These are phyloP conservation scores for Cynoglossus semilaevis DNA, from an alignment of 2,113 vertebrate genomes.

Conservation along the genomic window DNA sequence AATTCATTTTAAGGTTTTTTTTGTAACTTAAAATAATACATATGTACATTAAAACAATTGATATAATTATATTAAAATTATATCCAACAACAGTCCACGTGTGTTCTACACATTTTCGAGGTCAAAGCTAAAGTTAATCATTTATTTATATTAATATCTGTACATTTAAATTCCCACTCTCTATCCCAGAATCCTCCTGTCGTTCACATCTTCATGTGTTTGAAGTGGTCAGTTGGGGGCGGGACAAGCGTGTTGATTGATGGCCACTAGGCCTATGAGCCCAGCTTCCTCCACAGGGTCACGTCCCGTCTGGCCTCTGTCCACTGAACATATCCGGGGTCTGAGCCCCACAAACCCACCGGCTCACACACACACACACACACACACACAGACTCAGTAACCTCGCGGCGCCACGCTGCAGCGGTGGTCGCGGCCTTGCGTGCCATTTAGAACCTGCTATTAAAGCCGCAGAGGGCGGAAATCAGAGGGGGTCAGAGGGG, in stretches of 20 bases:
- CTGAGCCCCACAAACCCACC: constrained; percentile 46
- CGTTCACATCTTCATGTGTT: constrained; percentile 24
- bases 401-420: constrained; percentile 62
- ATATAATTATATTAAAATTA: too few species aligned
- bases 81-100: too few species aligned
- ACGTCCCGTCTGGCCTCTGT: constrained; percentile 78
- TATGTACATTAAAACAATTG: too few species aligned
- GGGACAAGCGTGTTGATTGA: constrained; percentile 69
- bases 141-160: too few species aligned
- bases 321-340: constrained; percentile 78
- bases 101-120: too few species aligned
- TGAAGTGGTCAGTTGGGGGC: constrained; percentile 62
- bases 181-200: constrained; percentile 20
- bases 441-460: constrained; percentile 57
- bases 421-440: constrained; percentile 65
- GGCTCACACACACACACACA: constrained; percentile 12
- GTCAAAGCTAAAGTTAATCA: too few species aligned
- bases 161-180: too few species aligned
- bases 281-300: constrained; percentile 74
- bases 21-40: too few species aligned
- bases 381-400: constrained; percentile 24
- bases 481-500: constrained; percentile 11
- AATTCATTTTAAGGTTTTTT: too few species aligned
- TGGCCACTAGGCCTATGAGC: constrained; percentile 66
- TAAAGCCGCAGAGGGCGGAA: constrained; percentile 26